Percentiles rank a stretch among this genome's conserved stretches.
Conservation (phyloP, 35 echinoderm and acorn worm species). For the Stichopus chloronotus region DNA sequence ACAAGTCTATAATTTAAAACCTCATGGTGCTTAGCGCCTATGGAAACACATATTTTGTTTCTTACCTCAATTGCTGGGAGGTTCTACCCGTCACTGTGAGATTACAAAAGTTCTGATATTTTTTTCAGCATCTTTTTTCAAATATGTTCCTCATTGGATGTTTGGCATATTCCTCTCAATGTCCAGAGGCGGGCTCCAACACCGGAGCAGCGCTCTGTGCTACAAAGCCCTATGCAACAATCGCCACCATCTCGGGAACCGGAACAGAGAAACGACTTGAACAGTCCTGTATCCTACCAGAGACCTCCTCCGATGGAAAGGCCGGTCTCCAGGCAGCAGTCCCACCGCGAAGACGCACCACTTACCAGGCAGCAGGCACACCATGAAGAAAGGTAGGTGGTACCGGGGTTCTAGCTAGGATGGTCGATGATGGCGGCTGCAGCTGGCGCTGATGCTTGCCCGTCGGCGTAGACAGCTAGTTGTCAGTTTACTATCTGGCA, state of each 20-base stretch:
- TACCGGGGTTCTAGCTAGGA: background rate
- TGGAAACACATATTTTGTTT: too few species aligned
- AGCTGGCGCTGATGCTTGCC: too few species aligned
- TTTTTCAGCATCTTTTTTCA: too few species aligned
- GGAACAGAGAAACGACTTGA: constrained; percentile 63
- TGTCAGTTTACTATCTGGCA: too few species aligned
- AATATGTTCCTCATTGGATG: too few species aligned
- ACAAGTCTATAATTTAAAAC: background rate
- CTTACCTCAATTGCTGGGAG: too few species aligned
- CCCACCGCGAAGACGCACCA: constrained; percentile 13
- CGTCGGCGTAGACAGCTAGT: too few species aligned
- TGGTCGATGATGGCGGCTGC: background rate
- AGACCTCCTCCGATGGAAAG: constrained; percentile 27
- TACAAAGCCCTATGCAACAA: constrained; percentile 79
- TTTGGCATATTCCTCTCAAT: background rate
- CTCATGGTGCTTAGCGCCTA: background rate
- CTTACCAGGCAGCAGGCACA: background rate
- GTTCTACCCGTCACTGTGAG: too few species aligned
- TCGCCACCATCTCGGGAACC: constrained; percentile 52
- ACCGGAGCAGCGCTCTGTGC: constrained; percentile 73
- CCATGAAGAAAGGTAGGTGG: constrained; percentile 30
- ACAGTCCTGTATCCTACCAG: constrained; percentile 68
- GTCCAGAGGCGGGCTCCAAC: constrained; percentile 17
- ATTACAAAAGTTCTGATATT: too few species aligned
- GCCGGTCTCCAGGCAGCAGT: constrained; percentile 5